These are phyloP conservation scores for Cydia fagiglandana DNA, from an alignment of 1,140 invertebrate species.

Conservation along the genomic window DNA sequence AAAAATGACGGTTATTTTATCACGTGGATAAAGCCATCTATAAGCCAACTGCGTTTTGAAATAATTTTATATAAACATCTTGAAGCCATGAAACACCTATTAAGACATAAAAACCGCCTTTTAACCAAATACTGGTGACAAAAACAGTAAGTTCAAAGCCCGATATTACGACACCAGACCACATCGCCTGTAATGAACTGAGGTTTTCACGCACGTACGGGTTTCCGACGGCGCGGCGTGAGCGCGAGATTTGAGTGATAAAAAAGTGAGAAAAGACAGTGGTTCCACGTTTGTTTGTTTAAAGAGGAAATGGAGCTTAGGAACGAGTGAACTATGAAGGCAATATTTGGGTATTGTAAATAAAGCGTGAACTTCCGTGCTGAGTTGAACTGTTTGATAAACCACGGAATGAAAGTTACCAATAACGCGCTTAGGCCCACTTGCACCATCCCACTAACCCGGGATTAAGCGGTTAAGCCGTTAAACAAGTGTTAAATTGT, in stretches of 20 bases:
- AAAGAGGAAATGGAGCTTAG: slow-evolving; percentile 20
- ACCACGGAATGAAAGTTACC: neutral
- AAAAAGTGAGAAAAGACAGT: slow-evolving; percentile 30
- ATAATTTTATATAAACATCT: neutral
- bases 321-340: slow-evolving; percentile 19
- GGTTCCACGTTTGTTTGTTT: slow-evolving; percentile 23
- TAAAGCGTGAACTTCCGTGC: neutral
- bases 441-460: too few species aligned
- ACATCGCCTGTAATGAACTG: slow-evolving; percentile 28
- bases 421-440: neutral
- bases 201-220: slow-evolving; percentile 28
- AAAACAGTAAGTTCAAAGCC: slow-evolving; percentile 22
- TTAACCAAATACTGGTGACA: slow-evolving; percentile 22
- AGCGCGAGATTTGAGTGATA: slow-evolving; percentile 24
- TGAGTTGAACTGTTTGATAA: neutral
- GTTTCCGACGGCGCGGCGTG: slow-evolving; percentile 28
- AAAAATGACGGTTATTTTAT: too few species aligned
- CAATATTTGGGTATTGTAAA: slow-evolving; percentile 11
- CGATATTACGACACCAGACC: slow-evolving; percentile 27
- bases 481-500: too few species aligned
- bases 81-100: neutral
- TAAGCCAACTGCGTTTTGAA: neutral
- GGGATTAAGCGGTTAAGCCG: too few species aligned
- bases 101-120: slow-evolving; percentile 7
- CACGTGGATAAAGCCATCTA: too few species aligned